Evolutionary conservation across 2,797 vertebrate genomes (phyloP), one percentile per base, ranked within the genome.

Genomic region (Amazona ochrocephala): DNA sequence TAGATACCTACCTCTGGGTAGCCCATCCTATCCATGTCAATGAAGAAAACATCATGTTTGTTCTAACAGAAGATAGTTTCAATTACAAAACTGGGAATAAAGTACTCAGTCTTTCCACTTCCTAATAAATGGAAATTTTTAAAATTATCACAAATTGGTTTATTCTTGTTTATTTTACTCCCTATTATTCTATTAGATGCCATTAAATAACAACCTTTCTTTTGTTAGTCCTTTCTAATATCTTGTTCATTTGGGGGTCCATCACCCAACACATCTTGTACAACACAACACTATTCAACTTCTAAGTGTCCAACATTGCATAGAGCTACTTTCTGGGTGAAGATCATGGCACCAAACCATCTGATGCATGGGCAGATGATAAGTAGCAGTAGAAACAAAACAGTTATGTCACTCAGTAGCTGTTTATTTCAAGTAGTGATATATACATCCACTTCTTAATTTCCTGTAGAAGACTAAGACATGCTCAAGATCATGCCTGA

Each of bases 251-350:
- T 41, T 39, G 15, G 45, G 19, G 9, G 27, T 45, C 5, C 5
- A 1, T 22, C n/a, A 9, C 1, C 0, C 20, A 56, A 14, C 13
- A n/a, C 32, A 56, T 9, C 7, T 58, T 19, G 1, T 13, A n/a
- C 4, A 68, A 37, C 7, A 26, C 8, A 44, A 10, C 14, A 11
- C 2, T 9, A 37, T 39, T 39, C 26, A 64, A 10, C 3, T 72
- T 44, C 17, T 30, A 29, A 54, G 22, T 4, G 6, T 24, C n/a
- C 1, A 1, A 2, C 20, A 15, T 2, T 37, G 44, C 21, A 22
- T 3, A 32, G 39, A 58, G 13, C 19, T 45, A 4, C 73, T 58
- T 23, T 66, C 22, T 32, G 32, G 11, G 44, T 53, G 42, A 44
- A 53, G 41, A 41, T 45, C 24, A 19, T 30, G 47, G 42, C 45